A percentile compares a stretch with the other conserved stretches of the same genome.
Conservation (phyloP, 2,113 vertebrate species). For the Paradisaea rubra region DNA sequence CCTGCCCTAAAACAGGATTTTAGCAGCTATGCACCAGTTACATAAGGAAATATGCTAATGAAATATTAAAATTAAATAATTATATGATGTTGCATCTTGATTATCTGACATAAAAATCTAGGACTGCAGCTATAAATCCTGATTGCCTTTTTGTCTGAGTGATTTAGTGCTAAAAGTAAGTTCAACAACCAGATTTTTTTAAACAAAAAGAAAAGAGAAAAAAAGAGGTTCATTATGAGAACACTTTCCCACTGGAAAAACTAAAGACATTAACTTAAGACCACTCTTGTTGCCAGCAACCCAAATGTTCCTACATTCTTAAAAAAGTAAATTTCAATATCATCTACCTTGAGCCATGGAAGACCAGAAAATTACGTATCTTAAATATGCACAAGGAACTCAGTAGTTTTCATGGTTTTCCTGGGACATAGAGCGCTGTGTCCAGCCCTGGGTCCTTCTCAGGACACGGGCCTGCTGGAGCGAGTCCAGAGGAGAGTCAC, state of each 20-base stretch:
- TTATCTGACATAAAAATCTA: background rate
- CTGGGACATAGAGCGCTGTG: background rate
- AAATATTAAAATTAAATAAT: background rate
- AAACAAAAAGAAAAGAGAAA: background rate
- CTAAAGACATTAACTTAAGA: background rate
- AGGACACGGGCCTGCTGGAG: background rate
- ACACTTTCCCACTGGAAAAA: background rate
- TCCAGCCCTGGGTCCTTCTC: background rate
- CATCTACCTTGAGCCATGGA: background rate
- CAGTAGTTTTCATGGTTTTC: background rate
- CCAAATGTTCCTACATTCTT: background rate
- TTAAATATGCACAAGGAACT: background rate
- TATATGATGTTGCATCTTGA: background rate
- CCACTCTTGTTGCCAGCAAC: background rate
- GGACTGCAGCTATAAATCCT: background rate
- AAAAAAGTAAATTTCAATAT: background rate
- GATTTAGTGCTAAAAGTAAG: background rate
- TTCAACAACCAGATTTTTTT: background rate
- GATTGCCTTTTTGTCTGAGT: background rate
- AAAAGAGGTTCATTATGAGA: accelerated
- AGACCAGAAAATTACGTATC: background rate
- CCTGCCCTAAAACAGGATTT: background rate
- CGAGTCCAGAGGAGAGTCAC: background rate
- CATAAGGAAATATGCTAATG: background rate
- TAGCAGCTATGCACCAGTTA: background rate